phyloP scores from a whole-genome alignment of 2,797 vertebrate species.

The Cheirogaleus major region DNA sequence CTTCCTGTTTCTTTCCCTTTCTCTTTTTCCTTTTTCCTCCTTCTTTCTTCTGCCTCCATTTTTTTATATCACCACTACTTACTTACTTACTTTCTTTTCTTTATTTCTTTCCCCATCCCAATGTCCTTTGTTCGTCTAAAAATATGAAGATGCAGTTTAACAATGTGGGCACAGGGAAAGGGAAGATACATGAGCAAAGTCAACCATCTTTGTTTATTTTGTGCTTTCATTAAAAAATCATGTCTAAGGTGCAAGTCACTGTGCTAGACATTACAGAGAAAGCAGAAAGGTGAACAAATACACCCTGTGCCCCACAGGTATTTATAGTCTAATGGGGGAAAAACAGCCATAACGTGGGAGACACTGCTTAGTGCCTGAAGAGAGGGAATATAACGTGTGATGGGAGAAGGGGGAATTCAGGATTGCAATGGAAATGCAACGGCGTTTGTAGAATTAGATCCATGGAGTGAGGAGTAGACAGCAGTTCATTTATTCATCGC shows the following conservation, averaged over 20 bases:
- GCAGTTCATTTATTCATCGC: not conserved
- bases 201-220: not conserved
- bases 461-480: not conserved
- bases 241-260: not conserved
- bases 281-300: not conserved
- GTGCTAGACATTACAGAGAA: not conserved
- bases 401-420: not conserved
- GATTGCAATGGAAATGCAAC: not conserved
- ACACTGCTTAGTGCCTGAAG: not conserved
- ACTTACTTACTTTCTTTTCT: not conserved
- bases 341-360: not conserved
- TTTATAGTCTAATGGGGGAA: not conserved
- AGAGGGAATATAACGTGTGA: not conserved
- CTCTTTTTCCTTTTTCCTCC: not conserved
- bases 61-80: not conserved
- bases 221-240: not conserved
- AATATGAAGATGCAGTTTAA: not conserved
- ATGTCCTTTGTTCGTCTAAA: not conserved
- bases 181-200: not conserved
- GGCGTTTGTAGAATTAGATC: not conserved
- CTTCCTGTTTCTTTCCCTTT: not conserved
- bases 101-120: not conserved
- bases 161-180: not conserved
- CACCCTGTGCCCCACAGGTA: not conserved
- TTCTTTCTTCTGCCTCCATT: not conserved